Evolutionary conservation across 2,888 invertebrate genomes (phyloP), one percentile per base, ranked within the genome.

Genomic region (Cynaeus angustus): DNA sequence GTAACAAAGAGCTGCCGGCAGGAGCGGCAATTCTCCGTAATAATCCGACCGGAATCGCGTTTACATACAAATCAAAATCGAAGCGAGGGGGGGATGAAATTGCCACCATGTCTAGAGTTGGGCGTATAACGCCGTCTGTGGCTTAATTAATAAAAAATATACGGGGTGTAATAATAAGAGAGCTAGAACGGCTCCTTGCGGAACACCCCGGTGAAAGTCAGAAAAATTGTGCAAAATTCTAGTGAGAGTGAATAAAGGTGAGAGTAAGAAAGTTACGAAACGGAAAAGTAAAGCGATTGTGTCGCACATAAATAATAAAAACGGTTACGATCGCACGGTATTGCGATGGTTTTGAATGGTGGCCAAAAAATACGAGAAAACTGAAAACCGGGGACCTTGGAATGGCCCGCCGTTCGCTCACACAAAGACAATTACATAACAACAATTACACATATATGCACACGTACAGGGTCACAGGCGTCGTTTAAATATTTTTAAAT

Each of bases 351-450:
- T 66, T 58, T 56, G 48, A 58, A 56, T 45, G 10, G 13, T 10
- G 66, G 43, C 56, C 66, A 55, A 48, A 38, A 33, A 7, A 65
- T 7, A 45, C 38, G 10, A n/a, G 38, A 26, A 8, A 28, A 4
- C n/a, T 45, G 13, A 55, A 66, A 56, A 59, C 45, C 13, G 9
- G 9, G 14, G 59, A 37, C 66, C 66, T 67, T 67, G 58, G 48
- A 14, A 4, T 13, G 16, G 16, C 65, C n/a, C 53, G 55, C 48
- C 56, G 52, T 64, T 52, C 43, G 16, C 48, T 16, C 16, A 46
- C 16, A 66, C 65, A 66, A 66, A 66, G 66, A 67, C 66, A 67
- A 67, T 67, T 67, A 67, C 48, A 46, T 66, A 66, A 66, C 50
- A 53, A 66, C 58, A 55, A 53, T 65, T 65, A 61, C 52, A 41